A percentile compares a stretch with the other conserved stretches of the same genome.
These are phyloP conservation scores for Littorina saxatilis DNA, from an alignment of 1,140 invertebrate species.

Conservation along the genomic window DNA sequence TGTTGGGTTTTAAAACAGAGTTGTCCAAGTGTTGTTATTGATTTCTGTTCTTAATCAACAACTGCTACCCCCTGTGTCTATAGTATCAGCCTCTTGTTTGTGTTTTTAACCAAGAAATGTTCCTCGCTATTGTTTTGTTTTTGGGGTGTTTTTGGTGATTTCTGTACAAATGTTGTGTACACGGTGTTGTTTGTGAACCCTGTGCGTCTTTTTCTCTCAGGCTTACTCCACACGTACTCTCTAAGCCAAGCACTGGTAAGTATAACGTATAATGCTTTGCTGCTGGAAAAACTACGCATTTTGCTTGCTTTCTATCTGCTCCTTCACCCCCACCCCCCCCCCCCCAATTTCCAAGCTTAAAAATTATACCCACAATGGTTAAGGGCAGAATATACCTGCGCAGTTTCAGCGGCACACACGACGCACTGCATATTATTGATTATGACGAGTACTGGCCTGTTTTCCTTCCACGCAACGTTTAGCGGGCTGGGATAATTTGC, in stretches of 20 bases:
- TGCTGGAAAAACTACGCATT: background rate
- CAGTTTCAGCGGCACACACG: too few relatives aligned
- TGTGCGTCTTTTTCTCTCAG: background rate
- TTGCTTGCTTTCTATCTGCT: background rate
- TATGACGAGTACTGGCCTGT: too few relatives aligned
- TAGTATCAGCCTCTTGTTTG: too few relatives aligned
- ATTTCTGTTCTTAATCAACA: too few relatives aligned
- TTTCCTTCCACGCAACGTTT: too few relatives aligned
- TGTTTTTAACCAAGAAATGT: background rate
- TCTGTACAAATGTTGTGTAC: background rate
- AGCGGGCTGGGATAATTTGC: too few relatives aligned
- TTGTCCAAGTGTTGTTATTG: too few relatives aligned
- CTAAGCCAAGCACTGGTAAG: background rate
- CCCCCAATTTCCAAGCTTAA: background rate
- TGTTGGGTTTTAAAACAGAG: too few relatives aligned
- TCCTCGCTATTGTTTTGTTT: background rate
- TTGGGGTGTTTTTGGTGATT: background rate
- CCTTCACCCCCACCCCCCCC: background rate
- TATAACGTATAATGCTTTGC: background rate
- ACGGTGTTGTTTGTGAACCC: conserved; percentile 1
- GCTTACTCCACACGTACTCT: background rate
- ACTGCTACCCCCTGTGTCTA: too few relatives aligned
- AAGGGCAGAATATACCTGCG: too few relatives aligned
- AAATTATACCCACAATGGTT: background rate
- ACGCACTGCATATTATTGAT: too few relatives aligned